Percentiles rank a stretch among this genome's conserved stretches.
Conservation (phyloP, 2,797 vertebrate species). For the Delichon dasypus region DNA sequence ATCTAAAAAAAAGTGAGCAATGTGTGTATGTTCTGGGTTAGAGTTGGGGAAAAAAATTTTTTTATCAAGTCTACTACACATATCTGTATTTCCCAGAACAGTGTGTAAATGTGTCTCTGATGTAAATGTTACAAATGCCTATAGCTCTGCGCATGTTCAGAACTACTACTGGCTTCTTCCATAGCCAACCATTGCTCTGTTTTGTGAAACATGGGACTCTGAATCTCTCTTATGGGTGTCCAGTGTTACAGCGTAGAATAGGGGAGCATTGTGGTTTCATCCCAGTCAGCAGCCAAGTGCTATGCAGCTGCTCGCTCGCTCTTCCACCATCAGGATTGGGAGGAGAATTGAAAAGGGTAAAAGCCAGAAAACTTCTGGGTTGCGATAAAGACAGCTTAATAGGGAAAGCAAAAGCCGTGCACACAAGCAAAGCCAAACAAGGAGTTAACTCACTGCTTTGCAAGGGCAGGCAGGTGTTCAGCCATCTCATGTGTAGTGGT, state of each 20-base stretch:
- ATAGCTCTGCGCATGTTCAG: neutral
- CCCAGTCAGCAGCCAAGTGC: neutral
- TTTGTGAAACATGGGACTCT: neutral
- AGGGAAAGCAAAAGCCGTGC: neutral
- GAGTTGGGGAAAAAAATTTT: neutral
- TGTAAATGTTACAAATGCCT: neutral
- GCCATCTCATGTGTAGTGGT: neutral
- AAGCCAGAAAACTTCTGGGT: neutral
- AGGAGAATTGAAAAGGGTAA: neutral
- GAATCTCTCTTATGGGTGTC: neutral
- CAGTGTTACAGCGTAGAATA: neutral
- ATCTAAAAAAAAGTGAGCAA: neutral
- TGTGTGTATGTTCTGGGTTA: neutral
- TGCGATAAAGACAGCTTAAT: neutral
- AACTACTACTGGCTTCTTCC: neutral
- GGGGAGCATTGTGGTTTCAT: neutral
- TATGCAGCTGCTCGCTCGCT: fast-evolving
- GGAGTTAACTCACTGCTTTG: neutral
- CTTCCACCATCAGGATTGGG: neutral
- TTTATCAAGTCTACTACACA: neutral
- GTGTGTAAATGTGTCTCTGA: neutral
- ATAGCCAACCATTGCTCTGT: neutral
- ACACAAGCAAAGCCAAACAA: neutral
- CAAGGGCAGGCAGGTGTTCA: neutral
- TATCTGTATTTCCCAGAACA: neutral